A percentile compares a stretch with the other conserved stretches of the same genome.
phyloP scores from a whole-genome alignment of 2,797 vertebrate species.

The Brotula barbata region DNA sequence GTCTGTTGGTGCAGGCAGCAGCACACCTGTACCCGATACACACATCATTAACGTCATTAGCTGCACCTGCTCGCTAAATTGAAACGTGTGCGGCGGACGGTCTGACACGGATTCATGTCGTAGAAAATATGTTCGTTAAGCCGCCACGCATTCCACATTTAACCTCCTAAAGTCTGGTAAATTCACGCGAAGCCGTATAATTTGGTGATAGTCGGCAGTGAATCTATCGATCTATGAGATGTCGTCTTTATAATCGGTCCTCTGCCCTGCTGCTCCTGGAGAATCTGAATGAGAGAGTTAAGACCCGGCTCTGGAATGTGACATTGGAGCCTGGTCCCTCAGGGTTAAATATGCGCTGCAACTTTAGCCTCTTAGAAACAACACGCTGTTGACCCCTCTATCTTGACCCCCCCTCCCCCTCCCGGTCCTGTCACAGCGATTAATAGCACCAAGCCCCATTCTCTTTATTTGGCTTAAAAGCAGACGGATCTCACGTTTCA shows the following conservation, averaged over 20 bases:
- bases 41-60: too few species aligned
- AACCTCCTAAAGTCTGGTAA: too few species aligned
- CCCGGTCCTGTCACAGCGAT: slow-evolving; percentile 63
- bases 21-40: too few species aligned
- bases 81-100: too few species aligned
- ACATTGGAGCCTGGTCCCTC: slow-evolving; percentile 55
- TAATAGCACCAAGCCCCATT: slow-evolving; percentile 61
- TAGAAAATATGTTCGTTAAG: too few species aligned
- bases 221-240: too few species aligned
- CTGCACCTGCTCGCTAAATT: too few species aligned
- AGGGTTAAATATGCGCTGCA: slow-evolving; percentile 69
- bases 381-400: slow-evolving; percentile 68
- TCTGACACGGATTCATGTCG: too few species aligned
- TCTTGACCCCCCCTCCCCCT: slow-evolving; percentile 42
- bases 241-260: slow-evolving; percentile 19
- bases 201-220: too few species aligned
- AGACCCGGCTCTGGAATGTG: slow-evolving; percentile 61
- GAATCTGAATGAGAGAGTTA: slow-evolving; percentile 39
- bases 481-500: slow-evolving; percentile 66
- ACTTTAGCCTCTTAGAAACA: slow-evolving; percentile 73
- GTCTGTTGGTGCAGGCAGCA: too few species aligned
- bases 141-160: too few species aligned
- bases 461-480: slow-evolving; percentile 53
- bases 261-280: slow-evolving; percentile 27
- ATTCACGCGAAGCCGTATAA: too few species aligned